A percentile compares a stretch with the other conserved stretches of the same genome.
Conservation (phyloP, 2,797 vertebrate species). For the Bucorvus abyssinicus region DNA sequence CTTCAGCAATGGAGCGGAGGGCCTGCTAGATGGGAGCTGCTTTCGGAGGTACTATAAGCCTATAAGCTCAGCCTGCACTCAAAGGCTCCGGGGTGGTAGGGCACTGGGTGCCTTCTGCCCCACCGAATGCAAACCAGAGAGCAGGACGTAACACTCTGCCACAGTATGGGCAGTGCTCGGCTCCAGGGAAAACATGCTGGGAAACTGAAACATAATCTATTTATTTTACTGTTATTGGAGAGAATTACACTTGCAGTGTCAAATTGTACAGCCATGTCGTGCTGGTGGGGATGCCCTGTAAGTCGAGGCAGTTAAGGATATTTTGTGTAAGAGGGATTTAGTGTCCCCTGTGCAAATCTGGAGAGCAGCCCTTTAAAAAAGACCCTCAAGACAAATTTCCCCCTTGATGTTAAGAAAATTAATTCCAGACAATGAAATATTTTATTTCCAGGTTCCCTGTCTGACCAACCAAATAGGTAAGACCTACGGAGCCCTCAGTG, state of each 20-base stretch:
- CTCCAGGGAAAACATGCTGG: background rate
- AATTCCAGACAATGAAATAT: background rate
- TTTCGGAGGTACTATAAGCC: background rate
- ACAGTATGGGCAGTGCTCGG: background rate
- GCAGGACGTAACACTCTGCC: background rate
- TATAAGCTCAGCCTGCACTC: background rate
- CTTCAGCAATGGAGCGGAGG: background rate
- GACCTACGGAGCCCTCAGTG: fast-evolving
- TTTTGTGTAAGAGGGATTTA: background rate
- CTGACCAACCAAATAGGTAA: background rate
- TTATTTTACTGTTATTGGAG: background rate
- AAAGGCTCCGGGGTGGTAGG: background rate
- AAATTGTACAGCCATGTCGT: background rate
- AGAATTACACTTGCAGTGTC: background rate
- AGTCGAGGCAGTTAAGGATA: background rate
- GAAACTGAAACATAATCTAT: background rate
- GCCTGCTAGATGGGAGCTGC: background rate
- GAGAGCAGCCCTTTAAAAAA: background rate
- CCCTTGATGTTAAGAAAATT: background rate
- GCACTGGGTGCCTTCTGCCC: background rate
- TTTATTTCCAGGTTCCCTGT: background rate
- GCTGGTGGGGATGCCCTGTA: background rate
- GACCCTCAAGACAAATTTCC: background rate
- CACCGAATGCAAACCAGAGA: fast-evolving
- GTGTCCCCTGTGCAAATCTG: background rate